Conservation (phyloP, 2,113 vertebrate genomes). For the Elephantulus edwardii region DNA sequence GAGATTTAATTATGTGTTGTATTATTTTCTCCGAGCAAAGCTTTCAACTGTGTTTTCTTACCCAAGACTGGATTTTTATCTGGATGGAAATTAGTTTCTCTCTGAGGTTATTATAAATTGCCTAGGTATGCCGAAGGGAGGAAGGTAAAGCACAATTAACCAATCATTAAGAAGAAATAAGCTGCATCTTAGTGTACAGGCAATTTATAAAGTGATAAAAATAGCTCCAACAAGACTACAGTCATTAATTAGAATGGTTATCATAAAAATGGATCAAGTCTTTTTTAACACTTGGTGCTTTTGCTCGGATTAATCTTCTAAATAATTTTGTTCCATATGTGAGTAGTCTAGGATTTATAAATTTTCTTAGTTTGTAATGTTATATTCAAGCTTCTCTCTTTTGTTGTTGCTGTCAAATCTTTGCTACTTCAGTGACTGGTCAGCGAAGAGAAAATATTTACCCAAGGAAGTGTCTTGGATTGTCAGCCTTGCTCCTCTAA, state of each 20-base stretch:
- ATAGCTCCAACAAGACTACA: background rate
- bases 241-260: constrained; percentile 1
- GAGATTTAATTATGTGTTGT: background rate
- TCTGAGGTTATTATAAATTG: background rate
- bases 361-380: background rate
- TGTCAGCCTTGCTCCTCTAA: background rate
- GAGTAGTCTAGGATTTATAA: background rate
- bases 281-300: background rate
- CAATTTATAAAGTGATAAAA: background rate
- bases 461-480: too few relatives aligned
- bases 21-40: background rate
- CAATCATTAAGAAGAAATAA: constrained; percentile 37
- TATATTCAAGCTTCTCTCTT: background rate
- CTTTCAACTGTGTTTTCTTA: background rate
- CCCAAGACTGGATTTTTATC: background rate
- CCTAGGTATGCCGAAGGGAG: background rate
- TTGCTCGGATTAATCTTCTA: background rate
- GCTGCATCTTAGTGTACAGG: background rate
- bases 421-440: background rate
- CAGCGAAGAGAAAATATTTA: background rate
- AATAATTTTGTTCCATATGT: background rate
- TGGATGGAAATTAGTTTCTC: background rate
- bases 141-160: background rate
- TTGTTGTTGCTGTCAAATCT: background rate
- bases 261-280: background rate